Evolutionary conservation across 2,797 vertebrate species (phyloP).

Genomic region (Stomatorhinus walkeri): DNA sequence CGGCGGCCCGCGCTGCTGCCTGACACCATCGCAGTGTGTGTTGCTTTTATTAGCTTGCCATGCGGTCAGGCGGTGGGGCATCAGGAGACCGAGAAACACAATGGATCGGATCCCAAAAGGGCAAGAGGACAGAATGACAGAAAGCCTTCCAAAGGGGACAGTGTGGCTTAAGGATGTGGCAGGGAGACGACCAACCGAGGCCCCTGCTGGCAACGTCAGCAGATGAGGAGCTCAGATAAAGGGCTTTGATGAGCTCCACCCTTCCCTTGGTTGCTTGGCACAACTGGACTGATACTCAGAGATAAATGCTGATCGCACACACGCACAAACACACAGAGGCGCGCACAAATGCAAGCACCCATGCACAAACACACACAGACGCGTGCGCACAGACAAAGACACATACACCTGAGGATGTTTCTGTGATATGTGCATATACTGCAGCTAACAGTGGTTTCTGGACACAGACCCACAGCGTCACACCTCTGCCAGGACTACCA

Average conservation of each 20-base stretch:
- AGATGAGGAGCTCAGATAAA: slow-evolving; percentile 50
- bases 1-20: background rate
- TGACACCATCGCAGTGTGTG: background rate
- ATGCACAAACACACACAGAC: background rate
- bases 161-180: slow-evolving; percentile 21
- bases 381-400: background rate
- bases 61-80: background rate
- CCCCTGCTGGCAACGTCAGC: slow-evolving; percentile 39
- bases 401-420: background rate
- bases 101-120: background rate
- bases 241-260: slow-evolving; percentile 44
- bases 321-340: background rate
- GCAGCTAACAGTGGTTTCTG: background rate
- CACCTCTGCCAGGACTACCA: background rate
- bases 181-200: slow-evolving; percentile 40
- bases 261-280: slow-evolving; percentile 51
- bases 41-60: background rate
- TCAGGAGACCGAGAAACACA: background rate
- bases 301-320: background rate
- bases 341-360: too few species aligned
- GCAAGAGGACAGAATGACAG: background rate
- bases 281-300: background rate
- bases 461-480: background rate
- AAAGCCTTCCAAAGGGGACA: background rate
- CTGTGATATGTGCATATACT: background rate